Conservation (phyloP, 2,888 invertebrate species). For the Incurvaria masculella region DNA sequence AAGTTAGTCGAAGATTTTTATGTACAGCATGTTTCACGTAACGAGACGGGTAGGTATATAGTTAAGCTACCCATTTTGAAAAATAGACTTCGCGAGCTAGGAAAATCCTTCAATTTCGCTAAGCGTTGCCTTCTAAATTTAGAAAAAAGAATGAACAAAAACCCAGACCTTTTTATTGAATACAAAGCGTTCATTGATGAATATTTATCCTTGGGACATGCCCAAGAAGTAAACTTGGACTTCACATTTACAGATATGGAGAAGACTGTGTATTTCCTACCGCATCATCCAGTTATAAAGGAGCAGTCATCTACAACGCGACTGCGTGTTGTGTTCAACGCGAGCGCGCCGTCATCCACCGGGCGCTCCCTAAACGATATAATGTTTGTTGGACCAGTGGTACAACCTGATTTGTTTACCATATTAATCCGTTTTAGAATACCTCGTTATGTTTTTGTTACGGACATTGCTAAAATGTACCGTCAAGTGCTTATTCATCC, state of each 20-base stretch:
- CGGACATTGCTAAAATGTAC: slow-evolving; percentile 24
- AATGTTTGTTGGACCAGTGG: slow-evolving; percentile 18
- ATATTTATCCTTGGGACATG: slow-evolving; percentile 50
- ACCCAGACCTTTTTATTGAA: no score
- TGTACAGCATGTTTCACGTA: no score
- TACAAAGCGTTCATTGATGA: no score
- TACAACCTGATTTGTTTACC: slow-evolving; percentile 20
- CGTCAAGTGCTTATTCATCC: slow-evolving; percentile 17
- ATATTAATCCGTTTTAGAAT: slow-evolving; percentile 19
- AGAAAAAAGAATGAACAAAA: no score
- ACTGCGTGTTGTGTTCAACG: slow-evolving; percentile 20
- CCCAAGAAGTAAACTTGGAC: slow-evolving; percentile 11
- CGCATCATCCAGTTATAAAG: slow-evolving; percentile 20
- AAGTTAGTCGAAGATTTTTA: no score
- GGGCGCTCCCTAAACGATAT: slow-evolving; percentile 19
- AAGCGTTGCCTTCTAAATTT: no score
- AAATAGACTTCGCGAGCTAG: no score
- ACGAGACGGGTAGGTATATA: no score
- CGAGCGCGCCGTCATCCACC: slow-evolving; percentile 14
- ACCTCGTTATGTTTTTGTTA: slow-evolving; percentile 16
- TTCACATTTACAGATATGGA: slow-evolving; percentile 7
- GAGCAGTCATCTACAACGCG: slow-evolving; percentile 19
- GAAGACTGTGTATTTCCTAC: slow-evolving; percentile 16
- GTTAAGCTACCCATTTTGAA: no score
- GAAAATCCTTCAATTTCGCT: no score